A percentile compares a stretch with the other conserved stretches of the same genome.
These are phyloP conservation scores for Trachythela sp. DNA, from an alignment of 64 coral and sea anemone genomes.

Conservation along the genomic window DNA sequence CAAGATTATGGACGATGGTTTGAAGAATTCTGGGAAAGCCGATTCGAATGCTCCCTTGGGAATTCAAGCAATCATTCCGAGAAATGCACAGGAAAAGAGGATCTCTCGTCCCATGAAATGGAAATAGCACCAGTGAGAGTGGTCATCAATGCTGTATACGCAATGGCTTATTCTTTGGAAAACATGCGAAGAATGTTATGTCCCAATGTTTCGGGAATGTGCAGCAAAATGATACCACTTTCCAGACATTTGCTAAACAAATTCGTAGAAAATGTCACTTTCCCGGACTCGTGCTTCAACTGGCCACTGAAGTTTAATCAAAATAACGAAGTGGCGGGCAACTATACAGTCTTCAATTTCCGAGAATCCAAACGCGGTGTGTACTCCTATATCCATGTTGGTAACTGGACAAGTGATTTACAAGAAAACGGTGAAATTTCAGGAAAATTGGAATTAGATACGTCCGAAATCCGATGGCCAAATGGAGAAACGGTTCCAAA, in stretches of 20 bases:
- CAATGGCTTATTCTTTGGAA: constrained; percentile 38
- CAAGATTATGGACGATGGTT: neutral
- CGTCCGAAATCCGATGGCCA: constrained; percentile 43
- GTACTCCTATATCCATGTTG: constrained; percentile 44
- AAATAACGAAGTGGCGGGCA: constrained; percentile 65
- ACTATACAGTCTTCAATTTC: constrained; percentile 55
- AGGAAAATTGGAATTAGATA: constrained; percentile 45
- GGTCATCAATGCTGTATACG: constrained; percentile 53
- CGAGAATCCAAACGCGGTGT: neutral
- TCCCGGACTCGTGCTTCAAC: constrained; percentile 36
- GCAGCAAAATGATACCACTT: neutral
- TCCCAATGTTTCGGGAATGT: constrained; percentile 15
- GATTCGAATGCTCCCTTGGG: neutral
- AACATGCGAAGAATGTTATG: constrained; percentile 50
- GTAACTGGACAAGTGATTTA: constrained; percentile 66
- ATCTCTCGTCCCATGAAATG: neutral
- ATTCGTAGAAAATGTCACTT: constrained; percentile 48
- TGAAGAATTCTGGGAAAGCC: neutral
- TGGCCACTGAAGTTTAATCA: constrained; percentile 47
- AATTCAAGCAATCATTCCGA: neutral
- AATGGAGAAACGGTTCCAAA: neutral
- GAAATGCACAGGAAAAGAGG: neutral
- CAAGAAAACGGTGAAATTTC: constrained; percentile 53
- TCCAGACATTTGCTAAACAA: constrained; percentile 19
- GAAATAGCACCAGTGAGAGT: constrained; percentile 28